phyloP scores from a whole-genome alignment of 2,797 vertebrate species.

The Bovichtus variegatus region DNA sequence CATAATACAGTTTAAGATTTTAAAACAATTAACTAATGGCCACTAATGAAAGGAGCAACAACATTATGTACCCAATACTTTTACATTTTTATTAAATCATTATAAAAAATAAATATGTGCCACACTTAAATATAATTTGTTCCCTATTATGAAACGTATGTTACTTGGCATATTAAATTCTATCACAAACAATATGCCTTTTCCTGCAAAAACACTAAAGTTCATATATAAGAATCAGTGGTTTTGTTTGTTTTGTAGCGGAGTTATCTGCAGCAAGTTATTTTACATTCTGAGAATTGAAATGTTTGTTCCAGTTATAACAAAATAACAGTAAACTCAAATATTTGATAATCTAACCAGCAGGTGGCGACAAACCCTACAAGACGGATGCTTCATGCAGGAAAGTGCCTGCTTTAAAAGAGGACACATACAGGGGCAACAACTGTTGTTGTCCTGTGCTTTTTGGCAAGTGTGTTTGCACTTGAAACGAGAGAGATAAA shows the following conservation, averaged over 20 bases:
- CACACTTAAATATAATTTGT: not conserved
- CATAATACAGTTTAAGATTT: not conserved
- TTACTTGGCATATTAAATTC: not conserved
- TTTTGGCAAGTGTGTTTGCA: constrained; percentile 18
- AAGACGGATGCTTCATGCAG: constrained; percentile 3
- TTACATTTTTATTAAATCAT: not conserved
- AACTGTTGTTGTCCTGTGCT: constrained; percentile 40
- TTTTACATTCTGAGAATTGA: not conserved
- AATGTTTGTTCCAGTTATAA: not conserved
- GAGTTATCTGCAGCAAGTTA: not conserved
- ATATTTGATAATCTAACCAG: constrained; percentile 44
- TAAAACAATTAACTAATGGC: not conserved
- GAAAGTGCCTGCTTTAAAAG: not conserved
- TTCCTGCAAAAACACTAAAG: not conserved
- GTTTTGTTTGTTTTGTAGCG: not conserved
- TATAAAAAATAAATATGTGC: not conserved
- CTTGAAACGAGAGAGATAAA: constrained; percentile 32
- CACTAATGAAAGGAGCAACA: not conserved
- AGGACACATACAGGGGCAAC: constrained; percentile 49
- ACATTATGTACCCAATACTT: not conserved
- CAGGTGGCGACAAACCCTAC: constrained; percentile 70
- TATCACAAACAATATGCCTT: not conserved
- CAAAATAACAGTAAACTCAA: not conserved
- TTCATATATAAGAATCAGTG: not conserved
- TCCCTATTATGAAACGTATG: not conserved